Conservation (phyloP, 2,113 vertebrate genomes). For the Pungitius pungitius region DNA sequence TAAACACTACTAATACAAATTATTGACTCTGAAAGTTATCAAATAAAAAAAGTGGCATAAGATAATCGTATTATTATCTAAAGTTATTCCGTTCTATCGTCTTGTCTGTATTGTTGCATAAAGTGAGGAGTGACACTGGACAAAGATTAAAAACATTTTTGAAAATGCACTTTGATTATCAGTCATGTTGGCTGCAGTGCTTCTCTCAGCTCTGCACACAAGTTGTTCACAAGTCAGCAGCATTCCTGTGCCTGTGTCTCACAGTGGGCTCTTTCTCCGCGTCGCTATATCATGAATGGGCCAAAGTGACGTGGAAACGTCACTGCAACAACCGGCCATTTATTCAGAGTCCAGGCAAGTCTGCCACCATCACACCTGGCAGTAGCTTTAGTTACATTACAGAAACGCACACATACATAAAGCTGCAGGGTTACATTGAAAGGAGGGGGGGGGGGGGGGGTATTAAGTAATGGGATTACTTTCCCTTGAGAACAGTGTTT, state of each 20-base stretch:
- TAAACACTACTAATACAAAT: background rate
- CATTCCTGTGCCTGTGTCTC: constrained; percentile 39
- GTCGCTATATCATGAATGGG: constrained; percentile 49
- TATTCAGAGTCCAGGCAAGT: constrained; percentile 52
- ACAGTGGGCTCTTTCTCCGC: constrained; percentile 59
- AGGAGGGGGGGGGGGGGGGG: too few species aligned
- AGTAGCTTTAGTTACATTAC: background rate
- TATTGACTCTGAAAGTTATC: background rate
- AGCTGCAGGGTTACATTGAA: background rate
- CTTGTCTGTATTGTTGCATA: background rate
- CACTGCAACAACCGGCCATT: constrained; percentile 60
- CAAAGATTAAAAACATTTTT: too few species aligned
- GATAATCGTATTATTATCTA: too few species aligned
- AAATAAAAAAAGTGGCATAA: too few species aligned
- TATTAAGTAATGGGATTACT: background rate
- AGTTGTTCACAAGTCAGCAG: constrained; percentile 2
- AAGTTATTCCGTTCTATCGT: too few species aligned
- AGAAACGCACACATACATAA: background rate
- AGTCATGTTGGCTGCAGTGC: background rate
- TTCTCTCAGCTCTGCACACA: background rate
- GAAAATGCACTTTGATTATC: too few species aligned
- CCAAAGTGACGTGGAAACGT: constrained; percentile 44
- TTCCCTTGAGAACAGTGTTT: background rate
- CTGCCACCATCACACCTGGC: constrained; percentile 52
- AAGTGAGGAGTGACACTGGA: background rate